These are phyloP conservation scores for Pollenia angustigena DNA, from an alignment of 2,888 invertebrate species.

Conservation along the genomic window DNA sequence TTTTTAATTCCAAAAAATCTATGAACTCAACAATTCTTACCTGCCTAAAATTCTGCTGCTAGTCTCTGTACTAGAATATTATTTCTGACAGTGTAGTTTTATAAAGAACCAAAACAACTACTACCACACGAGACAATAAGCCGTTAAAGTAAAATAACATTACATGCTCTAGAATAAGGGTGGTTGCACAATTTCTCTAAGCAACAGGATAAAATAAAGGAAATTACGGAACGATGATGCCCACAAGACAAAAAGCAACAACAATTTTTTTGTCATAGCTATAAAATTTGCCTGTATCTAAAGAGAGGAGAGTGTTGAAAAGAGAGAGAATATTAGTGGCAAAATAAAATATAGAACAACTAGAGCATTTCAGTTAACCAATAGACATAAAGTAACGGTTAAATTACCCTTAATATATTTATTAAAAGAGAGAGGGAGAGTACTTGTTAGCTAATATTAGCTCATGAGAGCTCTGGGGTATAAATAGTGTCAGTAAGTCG, in stretches of 20 bases:
- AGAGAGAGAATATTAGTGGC: not conserved
- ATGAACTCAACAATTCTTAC: too few relatives aligned
- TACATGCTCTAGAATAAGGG: slow-evolving; percentile 13
- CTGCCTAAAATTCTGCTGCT: too few relatives aligned
- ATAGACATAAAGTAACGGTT: slow-evolving; percentile 55
- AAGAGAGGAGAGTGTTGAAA: not conserved
- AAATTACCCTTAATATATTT: slow-evolving; percentile 55
- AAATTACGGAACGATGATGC: slow-evolving; percentile 18
- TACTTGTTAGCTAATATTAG: slow-evolving; percentile 1
- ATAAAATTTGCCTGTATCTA: not conserved
- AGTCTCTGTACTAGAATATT: too few relatives aligned
- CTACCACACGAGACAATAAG: slow-evolving; percentile 35
- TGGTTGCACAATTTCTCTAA: slow-evolving; percentile 34
- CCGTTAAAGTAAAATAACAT: slow-evolving; percentile 53
- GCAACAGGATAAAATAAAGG: slow-evolving; percentile 54
- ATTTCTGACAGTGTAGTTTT: slow-evolving; percentile 55
- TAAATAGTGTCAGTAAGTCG: slow-evolving; percentile 32
- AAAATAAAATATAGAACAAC: slow-evolving; percentile 41
- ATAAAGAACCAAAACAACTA: not conserved
- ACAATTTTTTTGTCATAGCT: not conserved
- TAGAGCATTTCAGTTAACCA: slow-evolving; percentile 42
- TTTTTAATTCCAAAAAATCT: too few relatives aligned
- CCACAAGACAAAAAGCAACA: slow-evolving; percentile 21
- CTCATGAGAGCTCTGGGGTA: slow-evolving; percentile 44
- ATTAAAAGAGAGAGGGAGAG: slow-evolving; percentile 15